Evolutionary conservation across 2,888 invertebrate species (phyloP).

Genomic region (Lithosia quadra): DNA sequence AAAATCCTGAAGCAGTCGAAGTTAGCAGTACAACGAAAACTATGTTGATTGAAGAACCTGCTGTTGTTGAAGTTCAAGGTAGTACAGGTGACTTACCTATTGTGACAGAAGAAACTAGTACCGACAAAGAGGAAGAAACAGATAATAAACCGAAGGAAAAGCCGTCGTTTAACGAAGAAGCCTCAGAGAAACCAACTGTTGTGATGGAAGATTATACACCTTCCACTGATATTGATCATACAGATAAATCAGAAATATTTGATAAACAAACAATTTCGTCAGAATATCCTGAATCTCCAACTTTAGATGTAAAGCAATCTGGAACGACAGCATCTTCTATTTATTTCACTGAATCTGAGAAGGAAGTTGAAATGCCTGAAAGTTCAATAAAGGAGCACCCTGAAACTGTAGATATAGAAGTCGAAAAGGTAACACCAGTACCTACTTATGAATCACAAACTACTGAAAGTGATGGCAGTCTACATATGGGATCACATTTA

Average conservation of each 20-base stretch:
- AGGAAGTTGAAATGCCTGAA: slow-evolving; percentile 26
- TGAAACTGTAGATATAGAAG: slow-evolving; percentile 15
- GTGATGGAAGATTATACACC: slow-evolving; percentile 20
- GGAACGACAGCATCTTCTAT: slow-evolving; percentile 21
- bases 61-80: slow-evolving; percentile 12
- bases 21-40: slow-evolving; percentile 14
- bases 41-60: slow-evolving; percentile 16
- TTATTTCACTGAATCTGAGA: slow-evolving; percentile 18
- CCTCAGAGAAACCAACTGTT: slow-evolving; percentile 20
- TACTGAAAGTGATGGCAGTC: slow-evolving; percentile 8
- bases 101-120: slow-evolving; percentile 18
- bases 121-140: slow-evolving; percentile 6
- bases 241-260: slow-evolving; percentile 19
- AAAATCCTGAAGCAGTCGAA: slow-evolving; percentile 17
- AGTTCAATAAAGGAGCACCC: slow-evolving; percentile 19
- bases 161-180: slow-evolving; percentile 13
- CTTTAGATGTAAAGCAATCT: slow-evolving; percentile 22
- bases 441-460: slow-evolving; percentile 30
- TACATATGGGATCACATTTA: slow-evolving; percentile 14
- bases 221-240: slow-evolving; percentile 10
- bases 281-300: slow-evolving; percentile 11
- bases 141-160: slow-evolving; percentile 19
- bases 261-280: slow-evolving; percentile 1
- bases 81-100: slow-evolving; percentile 13
- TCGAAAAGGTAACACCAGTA: slow-evolving; percentile 22